phyloP scores from a whole-genome alignment of 2,888 invertebrate genomes.

The Penaeus monodon region DNA sequence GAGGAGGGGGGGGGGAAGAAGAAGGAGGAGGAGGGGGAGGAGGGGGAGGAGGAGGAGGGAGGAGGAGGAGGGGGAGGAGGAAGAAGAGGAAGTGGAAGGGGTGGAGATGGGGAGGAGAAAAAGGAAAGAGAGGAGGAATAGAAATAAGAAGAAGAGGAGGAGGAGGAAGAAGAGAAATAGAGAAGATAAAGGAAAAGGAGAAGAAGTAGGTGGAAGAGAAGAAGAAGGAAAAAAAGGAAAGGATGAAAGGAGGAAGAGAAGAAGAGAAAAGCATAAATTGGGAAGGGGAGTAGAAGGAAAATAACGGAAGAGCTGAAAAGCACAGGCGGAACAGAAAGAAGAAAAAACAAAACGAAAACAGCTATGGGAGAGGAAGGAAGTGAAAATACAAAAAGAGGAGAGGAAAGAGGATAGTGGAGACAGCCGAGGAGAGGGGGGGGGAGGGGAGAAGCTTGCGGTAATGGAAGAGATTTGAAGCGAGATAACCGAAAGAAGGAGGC shows the following conservation, averaged over 20 bases:
- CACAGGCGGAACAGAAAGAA: background rate
- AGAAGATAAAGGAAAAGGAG: too few species aligned
- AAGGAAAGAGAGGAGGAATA: background rate
- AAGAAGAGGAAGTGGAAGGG: too few species aligned
- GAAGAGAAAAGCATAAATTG: too few species aligned
- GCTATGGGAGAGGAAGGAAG: too few species aligned
- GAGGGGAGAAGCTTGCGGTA: background rate
- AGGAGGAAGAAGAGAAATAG: background rate
- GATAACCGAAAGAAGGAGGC: background rate
- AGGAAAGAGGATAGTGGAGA: background rate
- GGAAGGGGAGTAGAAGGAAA: too few species aligned
- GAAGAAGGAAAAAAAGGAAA: background rate
- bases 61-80: too few species aligned
- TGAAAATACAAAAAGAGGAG: background rate
- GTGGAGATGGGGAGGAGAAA: background rate
- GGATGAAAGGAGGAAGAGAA: background rate
- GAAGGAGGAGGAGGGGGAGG: background rate
- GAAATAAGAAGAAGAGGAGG: background rate
- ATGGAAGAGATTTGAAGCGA: background rate
- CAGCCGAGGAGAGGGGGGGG: slow-evolving; percentile 16
- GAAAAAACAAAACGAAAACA: too few species aligned
- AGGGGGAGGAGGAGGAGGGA: background rate
- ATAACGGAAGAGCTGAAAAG: too few species aligned
- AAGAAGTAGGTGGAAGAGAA: background rate
- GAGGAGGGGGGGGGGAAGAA: background rate